Conservation (phyloP, 2,888 invertebrate species). For the Plemyria rubiginata region DNA sequence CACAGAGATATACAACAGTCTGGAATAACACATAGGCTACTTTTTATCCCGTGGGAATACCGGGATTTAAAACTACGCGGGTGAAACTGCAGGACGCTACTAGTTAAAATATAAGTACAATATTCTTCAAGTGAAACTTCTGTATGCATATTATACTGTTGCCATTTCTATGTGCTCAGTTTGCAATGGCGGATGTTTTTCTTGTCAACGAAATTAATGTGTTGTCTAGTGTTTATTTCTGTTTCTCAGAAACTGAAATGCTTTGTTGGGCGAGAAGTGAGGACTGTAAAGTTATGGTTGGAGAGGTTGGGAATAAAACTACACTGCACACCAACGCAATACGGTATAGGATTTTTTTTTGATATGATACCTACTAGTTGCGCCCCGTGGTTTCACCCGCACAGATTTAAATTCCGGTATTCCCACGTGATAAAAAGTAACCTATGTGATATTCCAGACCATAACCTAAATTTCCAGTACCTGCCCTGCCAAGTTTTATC, state of each 20-base stretch:
- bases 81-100: too few species aligned
- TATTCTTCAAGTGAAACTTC: conserved; percentile 2
- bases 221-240: conserved; percentile 32
- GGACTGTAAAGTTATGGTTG: conserved; percentile 6
- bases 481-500: too few species aligned
- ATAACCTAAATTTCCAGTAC: too few species aligned
- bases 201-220: conserved; percentile 36
- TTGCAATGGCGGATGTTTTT: conserved; percentile 37
- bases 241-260: conserved; percentile 25
- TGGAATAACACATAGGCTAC: too few species aligned
- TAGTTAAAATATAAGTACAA: background rate
- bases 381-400: too few species aligned
- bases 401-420: too few species aligned
- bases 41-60: too few species aligned
- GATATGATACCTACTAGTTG: too few species aligned
- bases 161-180: conserved; percentile 6
- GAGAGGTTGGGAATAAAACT: background rate
- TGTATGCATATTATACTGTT: background rate
- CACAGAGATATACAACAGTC: too few species aligned
- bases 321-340: background rate
- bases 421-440: too few species aligned
- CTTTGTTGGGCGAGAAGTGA: conserved; percentile 16
- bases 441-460: too few species aligned
- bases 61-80: too few species aligned
- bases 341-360: background rate